Percentiles rank a stretch among this genome's conserved stretches.
phyloP scores from a whole-genome alignment of 1,140 invertebrate genomes.

The Aradophagus sp. region DNA sequence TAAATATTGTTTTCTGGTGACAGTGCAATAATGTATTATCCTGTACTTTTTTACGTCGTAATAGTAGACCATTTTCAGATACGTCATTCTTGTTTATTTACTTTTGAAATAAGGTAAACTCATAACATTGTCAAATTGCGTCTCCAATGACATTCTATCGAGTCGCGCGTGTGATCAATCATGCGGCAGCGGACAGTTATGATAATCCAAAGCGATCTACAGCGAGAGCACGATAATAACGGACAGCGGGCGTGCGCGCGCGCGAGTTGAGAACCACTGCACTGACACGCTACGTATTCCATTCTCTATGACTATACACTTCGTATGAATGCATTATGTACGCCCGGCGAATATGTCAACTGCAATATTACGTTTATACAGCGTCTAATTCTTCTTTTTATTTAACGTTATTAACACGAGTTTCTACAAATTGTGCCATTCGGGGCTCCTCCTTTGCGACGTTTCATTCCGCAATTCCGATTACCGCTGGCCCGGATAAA shows the following conservation, averaged over 20 bases:
- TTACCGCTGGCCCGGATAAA: slow-evolving; percentile 8
- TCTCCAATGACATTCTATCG: slow-evolving; percentile 29
- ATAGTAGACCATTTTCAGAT: too few species aligned
- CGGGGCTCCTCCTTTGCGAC: slow-evolving; percentile 15
- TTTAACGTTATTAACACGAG: slow-evolving; percentile 48
- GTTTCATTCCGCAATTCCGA: slow-evolving; percentile 29
- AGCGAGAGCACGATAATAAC: slow-evolving; percentile 37
- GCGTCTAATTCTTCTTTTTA: slow-evolving; percentile 56
- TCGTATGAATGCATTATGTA: slow-evolving; percentile 70
- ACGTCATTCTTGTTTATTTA: too few species aligned
- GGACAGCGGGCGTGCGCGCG: slow-evolving; percentile 17
- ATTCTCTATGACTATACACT: slow-evolving; percentile 61
- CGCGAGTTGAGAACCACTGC: slow-evolving; percentile 63
- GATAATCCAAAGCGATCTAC: slow-evolving; percentile 34
- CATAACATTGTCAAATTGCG: too few species aligned
- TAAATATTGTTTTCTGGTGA: too few species aligned
- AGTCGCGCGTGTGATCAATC: slow-evolving; percentile 35
- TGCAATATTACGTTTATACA: slow-evolving; percentile 67
- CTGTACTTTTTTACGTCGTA: too few species aligned
- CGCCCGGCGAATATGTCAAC: slow-evolving; percentile 70
- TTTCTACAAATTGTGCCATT: slow-evolving; percentile 37
- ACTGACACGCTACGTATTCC: slow-evolving; percentile 65
- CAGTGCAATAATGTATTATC: too few species aligned
- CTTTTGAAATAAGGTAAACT: too few species aligned
- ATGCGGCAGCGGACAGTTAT: slow-evolving; percentile 37